These are phyloP conservation scores for Cathartes aura DNA, from an alignment of 2,113 vertebrate species.

Conservation along the genomic window DNA sequence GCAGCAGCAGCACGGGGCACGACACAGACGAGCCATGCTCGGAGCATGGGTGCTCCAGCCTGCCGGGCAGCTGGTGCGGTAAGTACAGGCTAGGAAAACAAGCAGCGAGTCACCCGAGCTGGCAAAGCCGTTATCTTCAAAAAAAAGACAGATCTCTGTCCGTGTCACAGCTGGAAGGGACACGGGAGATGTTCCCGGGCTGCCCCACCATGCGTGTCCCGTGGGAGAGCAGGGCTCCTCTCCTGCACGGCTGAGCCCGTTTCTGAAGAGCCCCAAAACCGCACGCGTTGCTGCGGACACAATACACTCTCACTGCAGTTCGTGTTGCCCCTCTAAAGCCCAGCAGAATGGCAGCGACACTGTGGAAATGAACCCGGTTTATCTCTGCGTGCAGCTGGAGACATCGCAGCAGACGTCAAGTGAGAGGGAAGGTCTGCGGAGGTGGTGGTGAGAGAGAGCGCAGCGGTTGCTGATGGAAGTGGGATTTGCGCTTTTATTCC, in stretches of 20 bases:
- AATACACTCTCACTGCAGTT: not conserved
- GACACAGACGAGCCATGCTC: not conserved
- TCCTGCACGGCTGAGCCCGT: not conserved
- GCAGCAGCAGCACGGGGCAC: not conserved
- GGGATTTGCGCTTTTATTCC: not conserved
- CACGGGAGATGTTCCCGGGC: not conserved
- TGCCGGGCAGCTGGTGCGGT: not conserved
- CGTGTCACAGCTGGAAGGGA: not conserved
- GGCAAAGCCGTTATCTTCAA: not conserved
- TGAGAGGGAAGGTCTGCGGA: not conserved
- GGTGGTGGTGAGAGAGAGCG: not conserved
- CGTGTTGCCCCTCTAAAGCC: not conserved
- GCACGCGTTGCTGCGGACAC: fast-evolving
- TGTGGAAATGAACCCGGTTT: not conserved
- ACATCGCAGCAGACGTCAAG: not conserved
- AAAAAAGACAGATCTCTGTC: not conserved
- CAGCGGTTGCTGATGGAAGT: not conserved
- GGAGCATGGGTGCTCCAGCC: not conserved
- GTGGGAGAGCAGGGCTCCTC: not conserved
- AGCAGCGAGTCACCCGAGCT: not conserved
- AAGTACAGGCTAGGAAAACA: no score
- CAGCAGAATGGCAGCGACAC: not conserved
- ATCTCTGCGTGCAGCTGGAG: not conserved
- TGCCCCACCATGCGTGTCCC: not conserved
- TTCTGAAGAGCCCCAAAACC: not conserved